Evolutionary conservation across 2,888 invertebrate species (phyloP).

Genomic region (Cancer borealis): DNA sequence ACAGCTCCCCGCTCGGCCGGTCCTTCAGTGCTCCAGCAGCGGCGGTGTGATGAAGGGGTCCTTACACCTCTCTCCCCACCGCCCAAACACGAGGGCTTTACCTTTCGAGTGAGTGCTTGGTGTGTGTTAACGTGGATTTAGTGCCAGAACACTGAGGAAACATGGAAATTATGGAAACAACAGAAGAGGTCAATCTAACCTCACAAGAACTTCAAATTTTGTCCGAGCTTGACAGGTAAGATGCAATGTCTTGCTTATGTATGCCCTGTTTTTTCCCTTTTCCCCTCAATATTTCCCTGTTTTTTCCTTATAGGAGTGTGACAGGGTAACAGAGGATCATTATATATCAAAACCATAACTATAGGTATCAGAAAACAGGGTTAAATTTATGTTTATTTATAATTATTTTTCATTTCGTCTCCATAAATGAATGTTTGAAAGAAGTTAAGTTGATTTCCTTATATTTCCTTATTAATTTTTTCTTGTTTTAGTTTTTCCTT

Average conservation of each 20-base stretch:
- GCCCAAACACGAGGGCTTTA: slow-evolving; percentile 60
- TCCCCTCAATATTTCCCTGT: background rate
- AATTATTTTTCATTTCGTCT: background rate
- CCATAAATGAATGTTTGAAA: background rate
- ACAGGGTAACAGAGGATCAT: no score
- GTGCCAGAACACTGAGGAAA: slow-evolving; percentile 56
- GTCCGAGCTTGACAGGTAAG: slow-evolving; percentile 72
- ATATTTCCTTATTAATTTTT: background rate
- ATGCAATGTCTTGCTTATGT: background rate
- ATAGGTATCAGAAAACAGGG: no score
- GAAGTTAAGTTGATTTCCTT: background rate
- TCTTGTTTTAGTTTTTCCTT: no score
- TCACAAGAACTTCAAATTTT: slow-evolving; percentile 67
- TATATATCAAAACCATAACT: no score
- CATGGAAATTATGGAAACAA: slow-evolving; percentile 66
- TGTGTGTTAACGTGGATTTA: slow-evolving; percentile 41
- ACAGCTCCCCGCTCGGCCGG: slow-evolving; percentile 46
- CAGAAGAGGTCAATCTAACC: slow-evolving; percentile 70
- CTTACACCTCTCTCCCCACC: background rate
- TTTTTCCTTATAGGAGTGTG: background rate
- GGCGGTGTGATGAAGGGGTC: slow-evolving; percentile 1
- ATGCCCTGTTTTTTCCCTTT: background rate
- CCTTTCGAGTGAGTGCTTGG: slow-evolving; percentile 54
- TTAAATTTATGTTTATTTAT: background rate
- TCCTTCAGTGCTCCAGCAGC: background rate